Evolutionary conservation across 2,888 invertebrate genomes (phyloP), one percentile per base, ranked within the genome.

Genomic region (Incurvaria masculella): DNA sequence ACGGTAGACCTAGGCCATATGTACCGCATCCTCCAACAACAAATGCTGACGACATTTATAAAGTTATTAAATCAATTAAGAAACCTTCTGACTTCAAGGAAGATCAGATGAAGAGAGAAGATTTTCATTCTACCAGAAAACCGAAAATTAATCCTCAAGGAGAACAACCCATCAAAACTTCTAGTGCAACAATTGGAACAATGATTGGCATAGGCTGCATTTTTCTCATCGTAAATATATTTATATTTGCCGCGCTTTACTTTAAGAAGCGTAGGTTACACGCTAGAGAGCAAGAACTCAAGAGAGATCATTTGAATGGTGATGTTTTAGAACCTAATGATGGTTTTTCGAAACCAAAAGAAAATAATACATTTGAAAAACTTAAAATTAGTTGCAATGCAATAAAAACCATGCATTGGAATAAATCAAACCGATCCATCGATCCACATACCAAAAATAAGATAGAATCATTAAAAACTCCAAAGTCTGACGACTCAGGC

Each of bases 191-290:
- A n/a, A 68, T 85, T 51, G 82, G 84, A 53, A 66, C 87, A 45
- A 70, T 87, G 41, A 79, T 86, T 43, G 81, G 82, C 1, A 70
- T 88, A 52, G 88, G 87, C 20, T 79, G 87, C 44, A 68, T 88
- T 42, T 91, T 93, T 61, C 69, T 93, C 6, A 68, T 87, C 19
- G 75, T 89, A 6, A 93, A 92, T 63, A 68, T 90, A 11, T 80
- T 84, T n/a, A 81, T 86, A 26, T 86, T 88, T 58, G 72, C 83
- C 1, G 80, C 82, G 52, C 69, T 90, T 39, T 89, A 87, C 62
- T 83, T 84, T 54, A 87, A 85, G 65, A 83, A 84, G 59, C 78
- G 82, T 50, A 80, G 78, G 62, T 64, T 82, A 20, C 80, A 79
- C 57, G 67, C 74, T 51, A 69, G 80, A 48, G 82, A 81, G 55